phyloP scores from a whole-genome alignment of 2,113 vertebrate species.

The Pteropus alecto region DNA sequence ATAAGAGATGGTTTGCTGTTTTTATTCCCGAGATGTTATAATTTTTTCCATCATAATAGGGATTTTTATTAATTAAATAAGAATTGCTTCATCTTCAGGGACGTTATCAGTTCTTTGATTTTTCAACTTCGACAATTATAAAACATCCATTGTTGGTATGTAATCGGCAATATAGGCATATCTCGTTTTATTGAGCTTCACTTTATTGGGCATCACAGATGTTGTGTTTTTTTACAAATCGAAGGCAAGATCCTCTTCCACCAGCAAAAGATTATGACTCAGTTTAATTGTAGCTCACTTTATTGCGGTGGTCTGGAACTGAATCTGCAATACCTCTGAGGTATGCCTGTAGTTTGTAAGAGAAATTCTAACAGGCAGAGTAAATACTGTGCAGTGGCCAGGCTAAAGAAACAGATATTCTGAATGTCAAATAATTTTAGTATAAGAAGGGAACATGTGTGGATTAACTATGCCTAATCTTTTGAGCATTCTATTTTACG shows the following conservation, averaged over 20 bases:
- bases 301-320: too few species aligned
- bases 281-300: not conserved
- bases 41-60: not conserved
- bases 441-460: not conserved
- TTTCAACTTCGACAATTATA: not conserved
- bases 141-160: not conserved
- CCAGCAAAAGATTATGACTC: not conserved
- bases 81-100: not conserved
- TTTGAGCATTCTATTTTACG: not conserved
- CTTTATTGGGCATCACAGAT: not conserved
- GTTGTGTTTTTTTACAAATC: not conserved
- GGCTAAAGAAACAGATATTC: not conserved
- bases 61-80: constrained; percentile 40
- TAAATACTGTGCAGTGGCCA: not conserved
- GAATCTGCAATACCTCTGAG: not conserved
- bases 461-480: not conserved
- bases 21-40: not conserved
- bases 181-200: not conserved
- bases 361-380: not conserved
- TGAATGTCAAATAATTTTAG: not conserved
- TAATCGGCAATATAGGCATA: not conserved
- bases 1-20: not conserved
- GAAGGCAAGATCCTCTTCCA: not conserved
- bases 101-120: constrained; percentile 28
- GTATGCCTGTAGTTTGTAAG: not conserved